A percentile compares a stretch with the other conserved stretches of the same genome.
Conservation (phyloP, 2,797 vertebrate species). For the Cryptoprocta ferox region DNA sequence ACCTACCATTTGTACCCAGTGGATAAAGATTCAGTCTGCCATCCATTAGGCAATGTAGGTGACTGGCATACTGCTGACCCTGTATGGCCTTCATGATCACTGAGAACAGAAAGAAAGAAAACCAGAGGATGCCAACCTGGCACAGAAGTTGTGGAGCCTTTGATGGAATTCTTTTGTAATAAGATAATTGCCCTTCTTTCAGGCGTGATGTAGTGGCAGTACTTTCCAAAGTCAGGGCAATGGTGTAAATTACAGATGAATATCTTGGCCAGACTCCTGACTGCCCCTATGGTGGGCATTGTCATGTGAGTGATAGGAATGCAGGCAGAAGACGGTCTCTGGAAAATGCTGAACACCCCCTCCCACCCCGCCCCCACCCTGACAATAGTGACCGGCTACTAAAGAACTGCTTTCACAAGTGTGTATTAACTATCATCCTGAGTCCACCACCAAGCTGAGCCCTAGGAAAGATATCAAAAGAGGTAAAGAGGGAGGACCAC, state of each 20-base stretch:
- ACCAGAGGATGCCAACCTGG: background rate
- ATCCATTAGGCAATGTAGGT: background rate
- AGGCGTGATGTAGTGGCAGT: background rate
- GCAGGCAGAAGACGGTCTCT: background rate
- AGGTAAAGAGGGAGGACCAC: background rate
- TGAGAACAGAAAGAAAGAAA: background rate
- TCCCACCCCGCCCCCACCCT: accelerated
- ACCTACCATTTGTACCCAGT: background rate
- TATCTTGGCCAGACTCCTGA: background rate
- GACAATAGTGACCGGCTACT: background rate
- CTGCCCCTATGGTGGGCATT: background rate
- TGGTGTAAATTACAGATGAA: background rate
- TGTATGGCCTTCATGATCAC: background rate
- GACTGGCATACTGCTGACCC: background rate
- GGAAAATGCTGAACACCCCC: background rate
- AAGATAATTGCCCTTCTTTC: background rate
- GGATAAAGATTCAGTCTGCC: background rate
- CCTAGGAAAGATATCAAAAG: background rate
- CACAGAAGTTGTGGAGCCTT: background rate
- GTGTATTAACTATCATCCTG: background rate
- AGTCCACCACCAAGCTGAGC: background rate
- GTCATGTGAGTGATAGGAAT: background rate
- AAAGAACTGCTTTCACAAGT: background rate
- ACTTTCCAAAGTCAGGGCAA: background rate
- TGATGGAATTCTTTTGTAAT: background rate